Evolutionary conservation across 2,113 vertebrate genomes (phyloP), one percentile per base, ranked within the genome.

Genomic region (Tricholaema leucomelas): DNA sequence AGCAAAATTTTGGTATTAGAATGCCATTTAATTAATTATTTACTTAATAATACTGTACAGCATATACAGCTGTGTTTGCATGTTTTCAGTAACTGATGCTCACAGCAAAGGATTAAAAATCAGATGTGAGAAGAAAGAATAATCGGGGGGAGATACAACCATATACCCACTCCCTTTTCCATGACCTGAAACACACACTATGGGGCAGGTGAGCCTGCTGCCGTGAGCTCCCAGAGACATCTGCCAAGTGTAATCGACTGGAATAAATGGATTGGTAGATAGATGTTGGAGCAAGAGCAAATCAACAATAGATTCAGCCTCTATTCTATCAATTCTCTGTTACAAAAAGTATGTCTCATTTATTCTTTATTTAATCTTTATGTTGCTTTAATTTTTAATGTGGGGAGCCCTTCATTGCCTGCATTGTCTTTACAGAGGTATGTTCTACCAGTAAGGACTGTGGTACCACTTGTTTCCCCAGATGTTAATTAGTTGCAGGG

Each of bases 311-410:
- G 18, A 77, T 63, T 88, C 42, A 44, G 19, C 60, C 77, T 81
- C 46, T 21, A 30, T 89, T 80, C 74, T 24, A 67, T 77, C 46
- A 56, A 33, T 70, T 58, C 91, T 73, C 42, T 64, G 23, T 79
- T 88, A 76, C 23, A 77, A 83, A 54, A 73, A 5, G 5, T 55
- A 44, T 7, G 9, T 79, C 94, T 91, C 5, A 38, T 85, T 91
- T 87, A 48, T 87, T 91, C 30, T n/a, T n/a, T n/a, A n/a, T n/a
- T n/a, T n/a, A n/a, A 70, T 61, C 67, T 85, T 87, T 60, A 76
- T 38, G 16, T 85, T 87, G 38, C 52, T 78, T 85, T 92, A 61
- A 58, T 87, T 67, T 87, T 40, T 71, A 27, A 60, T 11, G 85
- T 35, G 27, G 60, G 35, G 65, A 80, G 21, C n/a, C 63, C 33